phyloP scores from a whole-genome alignment of 2,888 invertebrate species.

The Melanargia galathea region DNA sequence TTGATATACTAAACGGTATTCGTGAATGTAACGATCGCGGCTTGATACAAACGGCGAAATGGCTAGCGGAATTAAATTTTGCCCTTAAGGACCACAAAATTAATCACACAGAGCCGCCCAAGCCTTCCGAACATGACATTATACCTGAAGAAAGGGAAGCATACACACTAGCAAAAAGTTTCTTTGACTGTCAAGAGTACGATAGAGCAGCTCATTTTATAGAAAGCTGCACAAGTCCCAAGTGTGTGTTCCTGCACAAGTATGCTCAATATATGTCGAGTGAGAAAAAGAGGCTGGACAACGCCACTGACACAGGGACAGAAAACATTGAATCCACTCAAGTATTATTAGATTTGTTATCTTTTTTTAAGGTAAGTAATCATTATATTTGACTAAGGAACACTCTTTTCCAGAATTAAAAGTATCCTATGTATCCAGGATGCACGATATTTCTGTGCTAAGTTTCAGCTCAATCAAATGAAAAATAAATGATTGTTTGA shows the following conservation, averaged over 20 bases:
- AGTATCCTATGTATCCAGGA: too few species aligned
- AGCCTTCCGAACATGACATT: conserved; percentile 62
- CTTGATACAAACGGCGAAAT: conserved; percentile 90
- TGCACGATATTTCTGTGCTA: too few species aligned
- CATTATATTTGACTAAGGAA: neutral
- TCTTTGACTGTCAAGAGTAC: conserved; percentile 95
- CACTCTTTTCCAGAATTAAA: too few species aligned
- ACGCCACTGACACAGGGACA: conserved; percentile 70
- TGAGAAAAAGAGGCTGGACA: conserved; percentile 94
- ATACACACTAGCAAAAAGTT: conserved; percentile 91
- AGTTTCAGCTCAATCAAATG: too few species aligned
- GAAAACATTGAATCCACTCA: conserved; percentile 73
- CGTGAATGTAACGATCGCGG: conserved; percentile 90
- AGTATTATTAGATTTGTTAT: conserved; percentile 69
- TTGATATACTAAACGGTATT: conserved; percentile 69
- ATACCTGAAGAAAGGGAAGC: conserved; percentile 85
- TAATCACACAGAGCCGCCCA: conserved; percentile 72
- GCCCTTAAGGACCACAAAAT: conserved; percentile 86
- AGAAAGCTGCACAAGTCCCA: conserved; percentile 85
- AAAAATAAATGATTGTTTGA: too few species aligned
- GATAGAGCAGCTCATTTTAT: conserved; percentile 92
- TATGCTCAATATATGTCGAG: conserved; percentile 94
- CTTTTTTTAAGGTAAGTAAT: conserved; percentile 74
- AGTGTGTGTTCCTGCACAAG: conserved; percentile 90
- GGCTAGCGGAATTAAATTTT: conserved; percentile 93